phyloP scores from a whole-genome alignment of 2,113 vertebrate genomes.

The Myodes glareolus region DNA sequence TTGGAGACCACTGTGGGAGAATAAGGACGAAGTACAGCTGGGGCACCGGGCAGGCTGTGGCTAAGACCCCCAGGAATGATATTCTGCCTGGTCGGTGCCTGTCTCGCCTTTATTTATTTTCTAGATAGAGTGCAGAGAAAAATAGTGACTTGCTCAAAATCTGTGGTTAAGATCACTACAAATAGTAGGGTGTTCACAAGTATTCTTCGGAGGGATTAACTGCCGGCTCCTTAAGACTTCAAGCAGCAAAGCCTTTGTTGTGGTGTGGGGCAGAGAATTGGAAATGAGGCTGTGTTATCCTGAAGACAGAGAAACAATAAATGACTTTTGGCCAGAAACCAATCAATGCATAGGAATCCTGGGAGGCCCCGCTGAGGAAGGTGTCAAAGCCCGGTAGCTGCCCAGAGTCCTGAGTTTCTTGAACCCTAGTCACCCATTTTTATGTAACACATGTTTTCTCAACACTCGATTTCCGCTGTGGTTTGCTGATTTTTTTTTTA shows the following conservation, averaged over 20 bases:
- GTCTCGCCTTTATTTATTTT: neutral
- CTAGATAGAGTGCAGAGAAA: neutral
- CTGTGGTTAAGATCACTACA: neutral
- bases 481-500: conserved; percentile 65
- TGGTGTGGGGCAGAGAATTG: neutral
- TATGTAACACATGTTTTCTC: conserved; percentile 53
- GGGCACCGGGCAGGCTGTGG: neutral
- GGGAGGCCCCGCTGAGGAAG: neutral
- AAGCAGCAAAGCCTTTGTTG: neutral
- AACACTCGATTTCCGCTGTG: conserved; percentile 62
- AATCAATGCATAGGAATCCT: neutral
- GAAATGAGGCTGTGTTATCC: neutral
- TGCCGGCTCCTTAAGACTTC: neutral
- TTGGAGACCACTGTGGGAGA: neutral
- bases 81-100: neutral
- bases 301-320: neutral
- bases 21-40: neutral
- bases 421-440: neutral
- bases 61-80: neutral
- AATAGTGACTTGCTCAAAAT: neutral
- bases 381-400: neutral
- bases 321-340: neutral
- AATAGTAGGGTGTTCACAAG: neutral
- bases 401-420: neutral
- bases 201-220: neutral